Evolutionary conservation across 2,797 vertebrate species (phyloP), one percentile per base, ranked within the genome.

Genomic region (Pempheris klunzingeri): DNA sequence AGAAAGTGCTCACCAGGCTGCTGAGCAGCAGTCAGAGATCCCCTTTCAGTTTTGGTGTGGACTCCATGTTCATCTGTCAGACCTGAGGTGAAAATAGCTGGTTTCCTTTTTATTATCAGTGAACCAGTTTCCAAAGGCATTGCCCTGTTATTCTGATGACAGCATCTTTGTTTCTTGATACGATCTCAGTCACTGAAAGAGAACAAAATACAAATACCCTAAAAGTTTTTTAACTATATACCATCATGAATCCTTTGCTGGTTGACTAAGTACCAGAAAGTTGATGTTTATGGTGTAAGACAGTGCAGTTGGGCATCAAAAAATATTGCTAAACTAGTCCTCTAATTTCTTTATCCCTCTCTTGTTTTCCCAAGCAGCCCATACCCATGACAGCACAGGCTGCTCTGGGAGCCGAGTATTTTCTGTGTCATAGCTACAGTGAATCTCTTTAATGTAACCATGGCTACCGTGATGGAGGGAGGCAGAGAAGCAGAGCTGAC

Each of bases 361-460:
- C 26, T 69, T 78, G 71, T 83, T 87, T 87, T 82, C 58, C 77
- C 63, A 73, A 69, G 54, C 76, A 83, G 34, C 30, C 39, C 46
- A 30, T 58, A 63, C 52, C 69, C 65, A 52, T 71, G 75, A 80
- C 68, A 54, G 69, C 50, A 43, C 47, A 32, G 39, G 44, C 63
- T 71, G 76, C 73, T 38, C 69, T 64, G 61, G 69, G 77, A 86
- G 46, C 74, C 18, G 59, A 76, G 67, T 61, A 77, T 77, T 84
- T 80, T 83, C 71, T 80, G 59, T 88, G 77, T 88, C 88, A 78
- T 72, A 83, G 63, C 79, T 77, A 68, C 59, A 63, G 69, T 58
- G 44, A 79, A 80, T 78, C 80, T 73, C 67, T 59, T 73, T 32
- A 73, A 80, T 78, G 88, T 93, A 82, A 80, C 92, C 83, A 92